Base-by-base conservation (phyloP, 2,113 vertebrate genomes). In the Circaetus gallicus region DNA sequence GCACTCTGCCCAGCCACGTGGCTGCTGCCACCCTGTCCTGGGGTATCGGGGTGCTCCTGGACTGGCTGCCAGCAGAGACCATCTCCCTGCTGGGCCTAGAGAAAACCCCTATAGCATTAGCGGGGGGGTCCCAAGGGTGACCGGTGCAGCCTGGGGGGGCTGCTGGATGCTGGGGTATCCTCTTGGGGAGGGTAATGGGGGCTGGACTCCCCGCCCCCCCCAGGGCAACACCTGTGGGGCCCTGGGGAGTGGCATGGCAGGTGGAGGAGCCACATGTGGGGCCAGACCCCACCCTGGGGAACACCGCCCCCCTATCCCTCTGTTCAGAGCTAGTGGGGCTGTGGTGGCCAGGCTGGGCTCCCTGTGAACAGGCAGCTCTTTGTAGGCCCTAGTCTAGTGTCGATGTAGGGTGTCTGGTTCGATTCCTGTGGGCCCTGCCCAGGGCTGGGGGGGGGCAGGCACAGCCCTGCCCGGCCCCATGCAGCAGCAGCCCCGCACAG, bases 81-180 rank as follows among this genome's bases (percentile, higher is more conserved):
- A 4, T 10, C n/a, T 65, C 40, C 49, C 20, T 19, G 16, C 36
- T 31, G 61, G 38, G 18, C 31, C 15, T 6, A 2, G 29, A 55
- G 36, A 3, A 45, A 80, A 9, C 16, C 26, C 43, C 49, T 16
- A 2, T 17, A 47, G 34, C 20, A 3, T 11, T 29, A 4, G 3
- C 8, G 11, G 18, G n/a, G 31, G 10, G 17, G 11, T 8, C n/a
- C 49, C 49, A 45, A 8, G 13, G 18, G 45, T 0, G 0, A 8
- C 29, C 7, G 11, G 16, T 24, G 16, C 58, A 38, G 49, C 63
- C 20, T 0, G 6, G 36, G 31, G 16, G 34, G 13, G 13, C 26
- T 67, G 28, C 59, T 40, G 43, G 29, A 36, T 13, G 15, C 70
- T 49, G 53, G 43, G 63, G 40, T 25, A 21, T 69, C 53, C 32